These are phyloP conservation scores for Aspidoscelis tigris DNA, from an alignment of 2,113 vertebrate genomes.

Conservation along the genomic window DNA sequence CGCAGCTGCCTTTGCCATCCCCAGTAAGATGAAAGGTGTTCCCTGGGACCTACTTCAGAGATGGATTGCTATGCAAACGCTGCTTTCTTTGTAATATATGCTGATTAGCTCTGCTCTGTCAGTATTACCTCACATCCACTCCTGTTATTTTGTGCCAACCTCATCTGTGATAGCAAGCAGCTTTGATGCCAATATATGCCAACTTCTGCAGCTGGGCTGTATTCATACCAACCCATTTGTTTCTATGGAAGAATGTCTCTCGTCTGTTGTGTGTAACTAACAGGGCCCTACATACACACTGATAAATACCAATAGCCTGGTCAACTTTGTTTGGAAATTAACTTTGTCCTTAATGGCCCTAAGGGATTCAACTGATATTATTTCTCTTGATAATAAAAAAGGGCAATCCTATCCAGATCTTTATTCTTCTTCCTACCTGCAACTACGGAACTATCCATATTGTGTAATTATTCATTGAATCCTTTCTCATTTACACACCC, in stretches of 20 bases:
- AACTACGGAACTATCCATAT: background rate
- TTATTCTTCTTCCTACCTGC: slow-evolving; percentile 10
- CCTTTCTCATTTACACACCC: background rate
- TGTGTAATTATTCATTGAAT: background rate
- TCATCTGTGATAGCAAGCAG: slow-evolving; percentile 57
- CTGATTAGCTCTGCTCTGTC: slow-evolving; percentile 56
- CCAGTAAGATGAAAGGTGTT: slow-evolving; percentile 61
- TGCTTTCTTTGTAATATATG: slow-evolving; percentile 30
- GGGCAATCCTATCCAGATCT: accelerated
- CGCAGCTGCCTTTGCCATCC: slow-evolving; percentile 56
- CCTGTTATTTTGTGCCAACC: slow-evolving; percentile 52
- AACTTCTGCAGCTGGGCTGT: slow-evolving; percentile 54
- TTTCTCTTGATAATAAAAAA: accelerated
- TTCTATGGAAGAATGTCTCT: background rate
- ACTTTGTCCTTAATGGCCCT: accelerated
- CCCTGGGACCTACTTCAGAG: slow-evolving; percentile 52
- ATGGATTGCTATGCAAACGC: slow-evolving; percentile 20
- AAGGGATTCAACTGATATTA: background rate
- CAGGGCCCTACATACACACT: accelerated
- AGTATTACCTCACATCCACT: slow-evolving; percentile 19
- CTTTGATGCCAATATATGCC: slow-evolving; percentile 35
- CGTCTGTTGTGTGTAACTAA: slow-evolving; percentile 8
- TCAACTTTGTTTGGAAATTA: accelerated
- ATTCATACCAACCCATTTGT: background rate
- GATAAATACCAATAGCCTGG: background rate